Conservation (phyloP, 2,888 invertebrate genomes). For the Mimumesa dahlbomi region DNA sequence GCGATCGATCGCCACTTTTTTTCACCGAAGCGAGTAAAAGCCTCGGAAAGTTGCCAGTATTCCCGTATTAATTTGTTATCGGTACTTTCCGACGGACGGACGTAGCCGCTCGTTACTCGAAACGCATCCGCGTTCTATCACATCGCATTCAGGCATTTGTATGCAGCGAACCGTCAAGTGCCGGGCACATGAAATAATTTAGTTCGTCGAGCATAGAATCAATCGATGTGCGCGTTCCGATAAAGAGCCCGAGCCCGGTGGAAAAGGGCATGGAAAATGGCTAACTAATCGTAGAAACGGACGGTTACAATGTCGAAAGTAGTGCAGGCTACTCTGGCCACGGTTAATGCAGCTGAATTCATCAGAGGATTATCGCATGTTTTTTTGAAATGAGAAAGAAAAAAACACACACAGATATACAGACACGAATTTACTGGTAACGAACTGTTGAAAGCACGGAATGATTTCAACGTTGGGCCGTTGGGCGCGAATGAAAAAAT, state of each 20-base stretch:
- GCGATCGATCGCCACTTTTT: not conserved
- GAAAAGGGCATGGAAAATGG: slow-evolving; percentile 17
- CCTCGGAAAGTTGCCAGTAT: not conserved
- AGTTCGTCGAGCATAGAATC: slow-evolving; percentile 32
- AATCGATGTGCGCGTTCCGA: slow-evolving; percentile 34
- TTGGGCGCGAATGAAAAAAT: no score
- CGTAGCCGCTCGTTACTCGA: slow-evolving; percentile 2
- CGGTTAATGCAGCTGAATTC: no score
- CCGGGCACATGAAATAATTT: slow-evolving; percentile 35
- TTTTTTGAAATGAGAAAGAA: no score
- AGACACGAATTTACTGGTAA: no score
- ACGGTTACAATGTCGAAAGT: no score
- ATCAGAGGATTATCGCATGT: no score
- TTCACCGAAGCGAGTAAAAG: not conserved
- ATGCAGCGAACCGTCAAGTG: slow-evolving; percentile 18
- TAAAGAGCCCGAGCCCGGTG: slow-evolving; percentile 31
- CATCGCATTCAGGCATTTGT: slow-evolving; percentile 21
- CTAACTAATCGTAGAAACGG: no score
- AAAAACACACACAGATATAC: no score
- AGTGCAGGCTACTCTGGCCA: no score
- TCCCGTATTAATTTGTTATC: not conserved
- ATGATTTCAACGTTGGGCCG: no score
- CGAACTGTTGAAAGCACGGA: no score
- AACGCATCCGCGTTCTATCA: slow-evolving; percentile 4
- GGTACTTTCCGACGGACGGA: not conserved